These are phyloP conservation scores for Laothoe populi DNA, from an alignment of 2,888 invertebrate species.

Conservation along the genomic window DNA sequence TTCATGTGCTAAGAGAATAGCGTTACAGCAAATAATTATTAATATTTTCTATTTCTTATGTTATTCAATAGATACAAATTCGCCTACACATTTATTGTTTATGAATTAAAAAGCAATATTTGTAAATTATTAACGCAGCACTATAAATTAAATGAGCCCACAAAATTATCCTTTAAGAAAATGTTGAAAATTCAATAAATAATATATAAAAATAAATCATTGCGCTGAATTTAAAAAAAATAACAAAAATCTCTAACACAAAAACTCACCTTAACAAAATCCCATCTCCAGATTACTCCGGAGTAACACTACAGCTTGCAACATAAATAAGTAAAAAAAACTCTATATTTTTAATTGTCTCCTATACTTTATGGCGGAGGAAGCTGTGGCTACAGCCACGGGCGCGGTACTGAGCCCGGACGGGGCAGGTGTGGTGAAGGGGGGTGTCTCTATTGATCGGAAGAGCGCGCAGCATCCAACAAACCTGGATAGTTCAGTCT, in stretches of 20 bases:
- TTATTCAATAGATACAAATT: no score
- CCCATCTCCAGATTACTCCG: slow-evolving; percentile 65
- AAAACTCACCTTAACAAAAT: slow-evolving; percentile 62
- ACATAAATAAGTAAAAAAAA: slow-evolving; percentile 38
- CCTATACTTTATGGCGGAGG: slow-evolving; percentile 38
- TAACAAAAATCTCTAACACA: neutral
- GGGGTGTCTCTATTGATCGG: slow-evolving; percentile 64
- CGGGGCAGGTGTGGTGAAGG: slow-evolving; percentile 41
- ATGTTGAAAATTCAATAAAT: neutral
- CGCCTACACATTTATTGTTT: no score
- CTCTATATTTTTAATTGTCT: slow-evolving; percentile 28
- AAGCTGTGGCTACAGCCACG: slow-evolving; percentile 42
- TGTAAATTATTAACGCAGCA: no score
- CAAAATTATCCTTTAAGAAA: no score
- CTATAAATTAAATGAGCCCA: no score
- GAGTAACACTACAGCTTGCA: slow-evolving; percentile 40
- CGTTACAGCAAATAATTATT: no score
- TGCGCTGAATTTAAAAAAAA: neutral
- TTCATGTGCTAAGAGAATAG: no score
- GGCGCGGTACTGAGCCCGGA: slow-evolving; percentile 61
- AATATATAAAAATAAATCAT: neutral
- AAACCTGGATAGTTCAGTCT: slow-evolving; percentile 42
- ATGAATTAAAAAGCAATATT: no score
- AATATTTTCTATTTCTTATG: no score
- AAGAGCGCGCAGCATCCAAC: slow-evolving; percentile 71